Percentiles rank a stretch among this genome's conserved stretches.
Evolutionary conservation across 2,888 invertebrate species (phyloP).

Genomic region (Malthinus flaveolus): DNA sequence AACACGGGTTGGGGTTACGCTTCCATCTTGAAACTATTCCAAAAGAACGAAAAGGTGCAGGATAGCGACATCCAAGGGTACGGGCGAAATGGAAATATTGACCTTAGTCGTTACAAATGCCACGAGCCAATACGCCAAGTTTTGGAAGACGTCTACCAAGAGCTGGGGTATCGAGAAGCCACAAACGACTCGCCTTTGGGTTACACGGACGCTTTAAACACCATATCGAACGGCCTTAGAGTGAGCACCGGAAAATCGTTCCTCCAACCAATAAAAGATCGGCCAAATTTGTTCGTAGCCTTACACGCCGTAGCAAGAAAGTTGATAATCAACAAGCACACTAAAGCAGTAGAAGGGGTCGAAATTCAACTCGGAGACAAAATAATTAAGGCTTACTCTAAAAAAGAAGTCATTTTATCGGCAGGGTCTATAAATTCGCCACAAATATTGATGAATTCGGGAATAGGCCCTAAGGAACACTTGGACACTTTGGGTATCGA

Average conservation of each 20-base stretch:
- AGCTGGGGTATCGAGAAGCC: constrained; percentile 45
- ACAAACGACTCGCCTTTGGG: constrained; percentile 48
- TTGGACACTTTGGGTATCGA: constrained; percentile 47
- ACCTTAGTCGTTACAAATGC: constrained; percentile 16
- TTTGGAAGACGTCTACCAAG: constrained; percentile 28
- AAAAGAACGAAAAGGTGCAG: constrained; percentile 57
- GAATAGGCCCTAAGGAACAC: constrained; percentile 54
- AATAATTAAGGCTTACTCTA: constrained; percentile 45
- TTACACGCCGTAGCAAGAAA: constrained; percentile 59
- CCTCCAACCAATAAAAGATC: constrained; percentile 56
- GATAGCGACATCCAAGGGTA: constrained; percentile 18
- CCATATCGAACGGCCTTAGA: constrained; percentile 56
- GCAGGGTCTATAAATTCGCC: constrained; percentile 66
- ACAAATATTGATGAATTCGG: constrained; percentile 64
- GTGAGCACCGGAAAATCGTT: constrained; percentile 62
- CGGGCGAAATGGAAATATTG: constrained; percentile 29
- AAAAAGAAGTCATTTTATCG: constrained; percentile 59
- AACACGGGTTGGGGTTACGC: constrained; percentile 86
- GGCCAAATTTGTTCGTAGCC: constrained; percentile 62
- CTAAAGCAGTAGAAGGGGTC: constrained; percentile 53
- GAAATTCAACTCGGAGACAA: constrained; percentile 44
- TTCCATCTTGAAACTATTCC: constrained; percentile 79
- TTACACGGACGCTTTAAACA: constrained; percentile 49
- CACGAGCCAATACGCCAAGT: constrained; percentile 12
- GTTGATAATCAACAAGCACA: constrained; percentile 55